phyloP scores from a whole-genome alignment of 23 tunicate species.

The Ascidia mentula region DNA sequence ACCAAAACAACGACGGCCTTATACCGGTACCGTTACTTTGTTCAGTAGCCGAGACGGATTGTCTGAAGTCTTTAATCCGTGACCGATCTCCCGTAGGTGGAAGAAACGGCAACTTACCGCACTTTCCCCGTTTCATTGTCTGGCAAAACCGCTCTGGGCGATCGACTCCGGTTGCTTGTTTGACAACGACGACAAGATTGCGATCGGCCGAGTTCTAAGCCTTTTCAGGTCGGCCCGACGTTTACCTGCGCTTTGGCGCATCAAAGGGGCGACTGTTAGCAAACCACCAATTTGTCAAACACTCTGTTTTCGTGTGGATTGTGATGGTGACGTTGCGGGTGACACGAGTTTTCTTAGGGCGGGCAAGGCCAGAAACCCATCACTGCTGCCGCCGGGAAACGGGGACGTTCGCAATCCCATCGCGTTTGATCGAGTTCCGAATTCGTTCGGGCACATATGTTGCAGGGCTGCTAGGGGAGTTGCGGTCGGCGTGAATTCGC shows the following conservation, averaged over 20 bases:
- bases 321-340: not conserved
- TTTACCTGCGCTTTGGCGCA: not conserved
- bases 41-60: not conserved
- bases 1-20: too few relatives aligned
- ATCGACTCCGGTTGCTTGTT: not conserved
- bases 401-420: not conserved
- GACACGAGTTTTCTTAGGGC: too few relatives aligned
- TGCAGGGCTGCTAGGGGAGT: not conserved
- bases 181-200: not conserved
- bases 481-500: not conserved
- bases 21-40: too few relatives aligned
- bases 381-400: not conserved
- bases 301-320: not conserved
- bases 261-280: not conserved
- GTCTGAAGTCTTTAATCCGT: not conserved
- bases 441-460: not conserved
- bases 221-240: not conserved
- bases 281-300: not conserved
- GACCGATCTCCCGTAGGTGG: not conserved
- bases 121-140: not conserved
- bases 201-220: not conserved
- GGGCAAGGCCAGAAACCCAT: too few relatives aligned
- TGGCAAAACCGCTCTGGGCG: not conserved
- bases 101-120: not conserved
- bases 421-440: conserved; percentile 5